phyloP scores from a whole-genome alignment of 1,140 invertebrate genomes.

The Drosophila sp. region DNA sequence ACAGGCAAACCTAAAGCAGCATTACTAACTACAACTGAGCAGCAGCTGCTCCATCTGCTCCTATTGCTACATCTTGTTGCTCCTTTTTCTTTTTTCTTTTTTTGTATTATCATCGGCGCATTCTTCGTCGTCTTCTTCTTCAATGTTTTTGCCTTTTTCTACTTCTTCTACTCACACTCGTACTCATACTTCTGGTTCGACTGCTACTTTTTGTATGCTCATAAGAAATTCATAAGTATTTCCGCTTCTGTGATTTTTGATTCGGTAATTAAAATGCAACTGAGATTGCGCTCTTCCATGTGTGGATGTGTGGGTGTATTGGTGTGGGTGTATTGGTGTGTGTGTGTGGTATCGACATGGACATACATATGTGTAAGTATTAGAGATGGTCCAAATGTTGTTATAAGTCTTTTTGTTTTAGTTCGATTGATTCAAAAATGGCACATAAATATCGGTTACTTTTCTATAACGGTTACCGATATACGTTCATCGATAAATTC shows the following conservation, averaged over 20 bases:
- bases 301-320: constrained; percentile 2
- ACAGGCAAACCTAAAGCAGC: constrained; percentile 25
- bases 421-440: not conserved
- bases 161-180: constrained; percentile 35
- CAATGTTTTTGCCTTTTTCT: not conserved
- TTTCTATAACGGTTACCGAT: too few relatives aligned
- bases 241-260: constrained; percentile 78
- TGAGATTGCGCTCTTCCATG: constrained; percentile 59
- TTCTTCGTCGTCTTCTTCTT: constrained; percentile 46
- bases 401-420: not conserved
- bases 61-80: constrained; percentile 30
- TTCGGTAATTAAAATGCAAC: constrained; percentile 80
- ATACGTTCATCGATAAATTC: too few relatives aligned
- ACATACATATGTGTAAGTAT: constrained; percentile 26
- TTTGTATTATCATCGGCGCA: constrained; percentile 40
- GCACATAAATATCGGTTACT: not conserved
- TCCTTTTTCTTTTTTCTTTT: constrained; percentile 33
- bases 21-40: constrained; percentile 39
- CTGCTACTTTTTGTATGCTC: constrained; percentile 40
- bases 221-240: constrained; percentile 81
- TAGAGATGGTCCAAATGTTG: not conserved
- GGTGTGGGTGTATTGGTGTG: not conserved
- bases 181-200: constrained; percentile 32
- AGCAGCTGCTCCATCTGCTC: constrained; percentile 33
- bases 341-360: constrained; percentile 5